A percentile compares a stretch with the other conserved stretches of the same genome.
Evolutionary conservation across 2,113 vertebrate genomes (phyloP).

Genomic region (Forbesichthys papilliferus): DNA sequence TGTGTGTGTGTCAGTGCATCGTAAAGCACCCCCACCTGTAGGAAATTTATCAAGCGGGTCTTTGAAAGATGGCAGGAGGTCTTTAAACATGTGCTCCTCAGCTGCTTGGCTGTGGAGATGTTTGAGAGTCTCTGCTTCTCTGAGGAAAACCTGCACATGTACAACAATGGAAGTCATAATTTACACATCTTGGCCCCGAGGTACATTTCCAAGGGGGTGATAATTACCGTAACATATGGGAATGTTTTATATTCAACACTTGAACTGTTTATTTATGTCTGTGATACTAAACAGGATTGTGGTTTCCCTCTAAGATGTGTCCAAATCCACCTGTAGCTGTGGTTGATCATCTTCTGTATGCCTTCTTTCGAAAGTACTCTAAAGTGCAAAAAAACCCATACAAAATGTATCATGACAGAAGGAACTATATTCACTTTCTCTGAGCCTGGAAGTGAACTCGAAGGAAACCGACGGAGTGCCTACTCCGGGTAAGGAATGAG

Average conservation of each 20-base stretch:
- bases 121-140: constrained; percentile 50
- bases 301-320: constrained; percentile 64
- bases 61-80: constrained; percentile 71
- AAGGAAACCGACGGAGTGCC: too few relatives aligned
- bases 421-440: constrained; percentile 54
- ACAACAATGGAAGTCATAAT: constrained; percentile 80
- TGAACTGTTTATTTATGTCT: constrained; percentile 56
- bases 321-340: constrained; percentile 50
- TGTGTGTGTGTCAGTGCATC: constrained; percentile 74
- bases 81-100: constrained; percentile 83
- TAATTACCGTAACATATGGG: constrained; percentile 80
- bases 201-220: constrained; percentile 78
- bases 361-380: constrained; percentile 27
- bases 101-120: constrained; percentile 70
- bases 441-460: constrained; percentile 35
- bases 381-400: constrained; percentile 15
- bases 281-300: constrained; percentile 79
- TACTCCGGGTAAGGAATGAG: too few relatives aligned
- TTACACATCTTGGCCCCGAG: constrained; percentile 77
- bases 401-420: constrained; percentile 9
- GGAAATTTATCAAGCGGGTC: constrained; percentile 78
- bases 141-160: constrained; percentile 70
- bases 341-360: constrained; percentile 26
- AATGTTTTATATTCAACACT: constrained; percentile 79
- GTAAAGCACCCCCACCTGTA: constrained; percentile 77